phyloP scores from a whole-genome alignment of 2,888 invertebrate genomes.

The Amblyjoppa fuscipennis region DNA sequence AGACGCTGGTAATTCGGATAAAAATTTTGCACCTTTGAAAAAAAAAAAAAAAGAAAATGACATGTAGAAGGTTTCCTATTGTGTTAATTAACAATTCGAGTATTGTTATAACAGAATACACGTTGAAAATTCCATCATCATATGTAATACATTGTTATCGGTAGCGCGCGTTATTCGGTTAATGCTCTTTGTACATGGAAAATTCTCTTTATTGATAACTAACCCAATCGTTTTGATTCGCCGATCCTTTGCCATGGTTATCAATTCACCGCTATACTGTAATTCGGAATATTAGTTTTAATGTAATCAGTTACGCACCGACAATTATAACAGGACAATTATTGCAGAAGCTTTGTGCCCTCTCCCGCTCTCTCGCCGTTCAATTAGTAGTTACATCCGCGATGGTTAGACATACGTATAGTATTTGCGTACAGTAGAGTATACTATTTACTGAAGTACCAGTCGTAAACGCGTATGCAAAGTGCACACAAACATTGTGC shows the following conservation, averaged over 20 bases:
- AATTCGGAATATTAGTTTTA: not conserved
- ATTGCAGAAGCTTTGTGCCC: not conserved
- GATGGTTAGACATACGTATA: constrained; percentile 35
- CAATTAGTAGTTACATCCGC: constrained; percentile 49
- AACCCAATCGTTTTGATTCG: not conserved
- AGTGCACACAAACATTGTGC: constrained; percentile 50
- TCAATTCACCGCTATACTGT: not conserved
- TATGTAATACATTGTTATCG: not conserved
- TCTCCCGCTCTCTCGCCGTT: not conserved
- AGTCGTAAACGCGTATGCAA: constrained; percentile 46
- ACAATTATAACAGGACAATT: constrained; percentile 26
- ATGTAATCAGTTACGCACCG: not conserved
- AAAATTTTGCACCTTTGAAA: too few species aligned
- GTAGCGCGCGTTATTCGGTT: not conserved
- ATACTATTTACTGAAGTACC: constrained; percentile 42
- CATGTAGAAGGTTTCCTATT: too few species aligned
- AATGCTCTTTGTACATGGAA: not conserved
- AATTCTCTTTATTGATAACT: not conserved
- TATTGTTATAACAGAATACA: not conserved
- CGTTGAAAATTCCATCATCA: not conserved
- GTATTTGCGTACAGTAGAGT: constrained; percentile 31
- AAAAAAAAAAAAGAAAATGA: too few species aligned
- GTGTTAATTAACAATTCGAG: not conserved
- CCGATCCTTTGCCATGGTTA: not conserved
- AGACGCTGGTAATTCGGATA: too few species aligned